Evolutionary conservation across 2,797 vertebrate genomes (phyloP), one percentile per base, ranked within the genome.

Genomic region (Sarcoramphus papa): DNA sequence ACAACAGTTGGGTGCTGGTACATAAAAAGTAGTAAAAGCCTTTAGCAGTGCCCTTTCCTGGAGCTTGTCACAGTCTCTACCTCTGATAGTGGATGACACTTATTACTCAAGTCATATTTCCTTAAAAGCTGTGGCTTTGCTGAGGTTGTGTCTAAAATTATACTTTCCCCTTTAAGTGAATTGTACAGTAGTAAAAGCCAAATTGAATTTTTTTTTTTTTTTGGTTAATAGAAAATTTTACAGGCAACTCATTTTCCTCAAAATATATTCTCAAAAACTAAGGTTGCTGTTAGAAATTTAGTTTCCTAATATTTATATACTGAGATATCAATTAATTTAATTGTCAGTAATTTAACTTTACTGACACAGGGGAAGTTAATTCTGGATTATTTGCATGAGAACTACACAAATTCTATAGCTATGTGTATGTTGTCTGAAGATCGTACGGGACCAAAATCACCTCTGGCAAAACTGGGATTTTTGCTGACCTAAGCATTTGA

Each of bases 11-110:
- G 87, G 87, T 64, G 85, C 96, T 96, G 93, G 95, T 96, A 97
- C 97, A 97, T 97, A 96, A 97, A 97, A 97, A 97, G 94, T 92
- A 97, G 97, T 97, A 93, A 98, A 95, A 96, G 87, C 94, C 92
- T 94, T 86, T 76, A 92, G 92, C 93, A 95, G 93, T 21, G 45
- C 76, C 59, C 86, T 95, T 97, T 96, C 89, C 98, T 98, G 98
- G 86, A 97, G 50, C 74, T 75, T 97, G 94, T 98, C 98, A 98
- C 51, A 72, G 88, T 65, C 76, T 60, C 24, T 40, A 41, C 51
- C 69, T 92, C 80, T 98, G 95, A 98, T 98, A 90, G 62, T 47
- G 54, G 88, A 95, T 97, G 97, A 98, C 97, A 97, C 85, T 97
- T 97, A 97, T 83, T 97, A 91, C 72, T 95, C 86, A 94, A 92